Conservation (phyloP, 2,113 vertebrate species). For the Tympanuchus pallidicinctus region DNA sequence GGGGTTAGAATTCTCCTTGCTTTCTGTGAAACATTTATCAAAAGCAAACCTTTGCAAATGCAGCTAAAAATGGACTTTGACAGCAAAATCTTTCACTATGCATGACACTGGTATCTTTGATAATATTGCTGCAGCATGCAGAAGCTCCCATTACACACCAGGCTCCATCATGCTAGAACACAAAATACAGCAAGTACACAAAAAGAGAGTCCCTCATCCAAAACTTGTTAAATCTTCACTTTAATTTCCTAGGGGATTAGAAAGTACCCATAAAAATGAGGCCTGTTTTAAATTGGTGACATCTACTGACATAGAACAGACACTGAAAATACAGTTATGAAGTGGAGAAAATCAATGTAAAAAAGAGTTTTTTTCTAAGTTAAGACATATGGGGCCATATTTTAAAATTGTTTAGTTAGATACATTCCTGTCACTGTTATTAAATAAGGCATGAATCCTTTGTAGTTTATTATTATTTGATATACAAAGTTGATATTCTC, state of each 20-base stretch:
- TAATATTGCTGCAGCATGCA: not conserved
- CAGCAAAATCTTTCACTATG: not conserved
- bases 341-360: not conserved
- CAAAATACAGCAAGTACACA: not conserved
- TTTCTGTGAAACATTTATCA: not conserved
- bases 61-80: not conserved
- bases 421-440: not conserved
- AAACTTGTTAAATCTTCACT: not conserved
- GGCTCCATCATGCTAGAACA: not conserved
- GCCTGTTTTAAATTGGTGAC: not conserved
- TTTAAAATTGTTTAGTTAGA: not conserved
- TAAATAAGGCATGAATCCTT: not conserved
- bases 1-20: not conserved
- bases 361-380: not conserved
- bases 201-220: not conserved
- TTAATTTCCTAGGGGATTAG: not conserved
- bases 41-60: not conserved
- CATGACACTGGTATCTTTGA: not conserved
- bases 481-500: not conserved
- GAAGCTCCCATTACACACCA: not conserved
- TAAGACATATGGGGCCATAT: not conserved
- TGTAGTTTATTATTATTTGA: not conserved
- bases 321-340: not conserved
- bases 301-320: not conserved
- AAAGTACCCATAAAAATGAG: not conserved